These are phyloP conservation scores for Biston stratarius DNA, from an alignment of 2,888 invertebrate genomes.

Conservation along the genomic window DNA sequence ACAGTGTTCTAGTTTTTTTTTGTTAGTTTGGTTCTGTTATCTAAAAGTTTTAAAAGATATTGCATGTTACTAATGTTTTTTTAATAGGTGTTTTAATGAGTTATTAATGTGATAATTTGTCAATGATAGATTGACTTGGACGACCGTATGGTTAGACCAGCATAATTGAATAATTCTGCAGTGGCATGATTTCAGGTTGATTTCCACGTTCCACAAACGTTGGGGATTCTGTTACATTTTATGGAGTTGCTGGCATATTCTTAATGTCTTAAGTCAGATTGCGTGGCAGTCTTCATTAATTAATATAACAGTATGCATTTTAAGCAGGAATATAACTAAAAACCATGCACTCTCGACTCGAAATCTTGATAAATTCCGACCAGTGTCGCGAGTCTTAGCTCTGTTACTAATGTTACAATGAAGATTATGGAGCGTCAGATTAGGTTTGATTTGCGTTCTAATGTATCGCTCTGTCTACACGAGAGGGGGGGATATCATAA, in stretches of 20 bases:
- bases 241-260: not conserved
- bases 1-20: too few species aligned
- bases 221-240: not conserved
- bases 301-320: too few species aligned
- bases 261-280: conserved; percentile 14
- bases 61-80: too few species aligned
- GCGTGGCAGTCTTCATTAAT: not conserved
- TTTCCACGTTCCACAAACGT: conserved; percentile 34
- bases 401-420: too few species aligned
- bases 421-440: too few species aligned
- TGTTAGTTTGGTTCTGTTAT: too few species aligned
- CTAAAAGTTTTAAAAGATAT: too few species aligned
- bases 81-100: not conserved
- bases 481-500: too few species aligned
- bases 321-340: not conserved
- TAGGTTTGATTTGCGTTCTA: too few species aligned
- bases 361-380: not conserved
- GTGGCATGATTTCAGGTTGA: conserved; percentile 38
- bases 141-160: conserved; percentile 27
- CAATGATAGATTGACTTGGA: conserved; percentile 6
- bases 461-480: too few species aligned
- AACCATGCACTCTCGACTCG: not conserved
- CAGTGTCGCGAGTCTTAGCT: too few species aligned
- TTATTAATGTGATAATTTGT: conserved; percentile 1
- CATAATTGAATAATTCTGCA: conserved; percentile 37